Base-by-base conservation (phyloP, 2,113 vertebrate genomes). In the Salvelinus alpinus region DNA sequence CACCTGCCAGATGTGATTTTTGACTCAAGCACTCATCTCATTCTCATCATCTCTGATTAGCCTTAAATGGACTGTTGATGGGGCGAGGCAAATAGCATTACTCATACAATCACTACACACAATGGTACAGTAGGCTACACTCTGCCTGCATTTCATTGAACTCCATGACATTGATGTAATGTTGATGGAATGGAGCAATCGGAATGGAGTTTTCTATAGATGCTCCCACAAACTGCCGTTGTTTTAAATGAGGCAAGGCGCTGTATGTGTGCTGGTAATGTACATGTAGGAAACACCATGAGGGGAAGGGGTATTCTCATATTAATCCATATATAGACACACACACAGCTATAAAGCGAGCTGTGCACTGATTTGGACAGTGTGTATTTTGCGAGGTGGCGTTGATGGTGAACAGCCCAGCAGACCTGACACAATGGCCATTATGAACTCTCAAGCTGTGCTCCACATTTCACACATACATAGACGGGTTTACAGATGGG, bases 321-420 rank as follows among this genome's bases (percentile, higher is more conserved):
- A 57, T 68, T 64, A 47, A 80, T 84, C 74, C 47, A 62, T 79
- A 71, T 34, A 67, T 70, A 79, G 59, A 34, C 3, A 73, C 31
- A 34, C 57, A 24, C 31, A 60, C 54, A 65, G 44, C 38, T 47
- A 48, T 66, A 66, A 66, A 75, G 79, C 24, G 25, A 57, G 80
- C 51, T 16, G 71, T 5, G 78, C 12, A 34, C 75, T 74, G 74
- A 20, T 71, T 47, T 77, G 76, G 73, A 81, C 57, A 44, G 24
- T 54, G 86, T 88, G 80, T 78, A 72, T 77, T 91, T 88, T 88
- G 89, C 22, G 86, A 89, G 88, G 91, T 90, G 91, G 38, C 71
- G 82, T 78, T 92, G 90, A 92, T 76, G 87, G 80, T 76, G 83
- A 87, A 75, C 91, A 92, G 90, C 9, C 9, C 73, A 84, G 80